phyloP scores from a whole-genome alignment of 2,888 invertebrate genomes.

The Oscheius sp. region DNA sequence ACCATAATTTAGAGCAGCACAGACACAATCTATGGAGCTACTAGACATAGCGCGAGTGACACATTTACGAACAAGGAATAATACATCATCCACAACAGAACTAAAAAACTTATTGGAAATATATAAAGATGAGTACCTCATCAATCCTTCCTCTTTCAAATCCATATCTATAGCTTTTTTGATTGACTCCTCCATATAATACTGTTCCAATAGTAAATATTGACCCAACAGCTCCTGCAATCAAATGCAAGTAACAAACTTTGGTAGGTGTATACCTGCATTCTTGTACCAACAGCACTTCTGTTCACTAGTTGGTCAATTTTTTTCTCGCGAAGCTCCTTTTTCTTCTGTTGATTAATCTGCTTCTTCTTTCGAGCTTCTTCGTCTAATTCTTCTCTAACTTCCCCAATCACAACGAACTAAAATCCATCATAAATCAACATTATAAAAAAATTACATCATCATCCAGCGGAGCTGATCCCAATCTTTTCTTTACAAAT shows the following conservation, averaged over 20 bases:
- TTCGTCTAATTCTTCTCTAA: slow-evolving; percentile 32
- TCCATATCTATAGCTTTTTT: slow-evolving; percentile 88
- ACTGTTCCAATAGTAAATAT: slow-evolving; percentile 90
- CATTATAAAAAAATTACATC: not conserved
- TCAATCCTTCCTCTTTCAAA: slow-evolving; percentile 75
- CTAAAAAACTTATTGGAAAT: slow-evolving; percentile 27
- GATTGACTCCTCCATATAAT: slow-evolving; percentile 92
- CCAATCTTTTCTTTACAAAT: slow-evolving; percentile 77
- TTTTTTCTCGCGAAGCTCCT: slow-evolving; percentile 59
- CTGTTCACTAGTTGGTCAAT: slow-evolving; percentile 64
- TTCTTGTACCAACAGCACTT: slow-evolving; percentile 61
- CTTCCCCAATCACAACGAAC: slow-evolving; percentile 24
- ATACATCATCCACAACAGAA: slow-evolving; percentile 95
- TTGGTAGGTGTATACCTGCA: slow-evolving; percentile 53
- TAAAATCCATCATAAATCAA: not conserved
- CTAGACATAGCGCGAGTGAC: slow-evolving; percentile 90
- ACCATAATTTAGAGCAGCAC: slow-evolving; percentile 89
- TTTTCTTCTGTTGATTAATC: slow-evolving; percentile 19
- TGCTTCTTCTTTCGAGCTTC: slow-evolving; percentile 23
- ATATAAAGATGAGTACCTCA: slow-evolving; percentile 14
- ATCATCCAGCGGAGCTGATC: not conserved
- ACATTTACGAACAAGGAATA: slow-evolving; percentile 94
- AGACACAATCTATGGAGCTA: slow-evolving; percentile 91
- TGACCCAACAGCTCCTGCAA: slow-evolving; percentile 79
- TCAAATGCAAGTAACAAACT: not conserved